A percentile compares a stretch with the other conserved stretches of the same genome.
Evolutionary conservation across 2,888 invertebrate species (phyloP).

Genomic region (Ceratothoa steindachneri): DNA sequence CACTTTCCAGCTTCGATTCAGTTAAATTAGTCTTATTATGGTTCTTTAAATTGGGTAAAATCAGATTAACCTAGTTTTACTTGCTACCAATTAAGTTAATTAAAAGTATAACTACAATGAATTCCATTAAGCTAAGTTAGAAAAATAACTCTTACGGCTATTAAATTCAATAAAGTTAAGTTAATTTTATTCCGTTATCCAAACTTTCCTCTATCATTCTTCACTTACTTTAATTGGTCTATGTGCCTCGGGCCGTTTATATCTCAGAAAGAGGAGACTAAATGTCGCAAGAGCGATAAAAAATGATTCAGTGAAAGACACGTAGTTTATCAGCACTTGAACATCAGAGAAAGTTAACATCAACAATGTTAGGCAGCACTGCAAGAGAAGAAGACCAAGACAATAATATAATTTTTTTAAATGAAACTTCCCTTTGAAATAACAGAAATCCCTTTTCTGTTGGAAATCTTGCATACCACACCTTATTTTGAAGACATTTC

Average conservation of each 20-base stretch:
- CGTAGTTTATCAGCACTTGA: constrained; percentile 82
- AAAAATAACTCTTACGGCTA: too few species aligned
- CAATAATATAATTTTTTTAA: background rate
- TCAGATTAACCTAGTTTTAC: too few species aligned
- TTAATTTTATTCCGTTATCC: too few species aligned
- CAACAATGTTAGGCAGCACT: constrained; percentile 78
- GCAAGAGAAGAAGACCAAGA: too few species aligned
- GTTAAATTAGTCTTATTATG: too few species aligned
- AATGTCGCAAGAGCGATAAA: constrained; percentile 80
- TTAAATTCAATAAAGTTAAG: too few species aligned
- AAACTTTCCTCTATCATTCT: too few species aligned
- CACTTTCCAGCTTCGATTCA: too few species aligned
- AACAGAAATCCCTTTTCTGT: background rate
- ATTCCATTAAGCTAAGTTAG: too few species aligned
- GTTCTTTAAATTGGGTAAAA: too few species aligned
- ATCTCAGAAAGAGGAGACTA: constrained; percentile 78
- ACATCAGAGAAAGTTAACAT: constrained; percentile 77
- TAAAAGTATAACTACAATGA: too few species aligned
- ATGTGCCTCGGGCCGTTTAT: constrained; percentile 67
- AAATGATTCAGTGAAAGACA: constrained; percentile 83
- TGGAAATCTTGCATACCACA: background rate
- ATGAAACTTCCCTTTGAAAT: background rate
- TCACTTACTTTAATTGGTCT: constrained; percentile 72
- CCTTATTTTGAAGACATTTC: background rate
- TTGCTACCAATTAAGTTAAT: too few species aligned